A percentile compares a stretch with the other conserved stretches of the same genome.
These are phyloP conservation scores for Cryptosula pallasiana DNA, from an alignment of 2,888 invertebrate genomes.

Conservation along the genomic window DNA sequence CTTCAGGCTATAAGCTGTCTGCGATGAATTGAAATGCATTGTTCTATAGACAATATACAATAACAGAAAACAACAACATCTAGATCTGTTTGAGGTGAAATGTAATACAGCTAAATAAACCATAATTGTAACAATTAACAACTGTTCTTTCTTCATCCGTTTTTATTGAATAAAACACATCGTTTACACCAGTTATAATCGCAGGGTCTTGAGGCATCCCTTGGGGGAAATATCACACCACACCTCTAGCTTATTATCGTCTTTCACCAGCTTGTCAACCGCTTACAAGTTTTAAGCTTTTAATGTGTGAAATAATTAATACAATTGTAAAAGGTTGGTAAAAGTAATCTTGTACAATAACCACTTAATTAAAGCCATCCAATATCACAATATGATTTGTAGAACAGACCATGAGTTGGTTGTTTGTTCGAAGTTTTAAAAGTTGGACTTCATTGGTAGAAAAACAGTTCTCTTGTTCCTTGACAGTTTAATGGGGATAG, in stretches of 20 bases:
- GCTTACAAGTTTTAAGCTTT: not conserved
- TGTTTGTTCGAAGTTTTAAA: too few species aligned
- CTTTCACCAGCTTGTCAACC: not conserved
- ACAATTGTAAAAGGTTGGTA: not conserved
- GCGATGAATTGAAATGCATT: not conserved
- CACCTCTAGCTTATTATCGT: not conserved
- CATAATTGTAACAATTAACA: slow-evolving; percentile 20
- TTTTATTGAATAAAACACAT: not conserved
- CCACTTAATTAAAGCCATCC: too few species aligned
- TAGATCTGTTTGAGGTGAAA: slow-evolving; percentile 8
- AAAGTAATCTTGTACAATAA: too few species aligned
- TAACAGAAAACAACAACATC: not conserved
- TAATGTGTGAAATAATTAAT: not conserved
- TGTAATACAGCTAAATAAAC: not conserved
- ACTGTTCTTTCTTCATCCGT: not conserved
- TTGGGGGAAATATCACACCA: not conserved
- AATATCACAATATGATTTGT: too few species aligned
- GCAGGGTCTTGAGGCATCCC: not conserved
- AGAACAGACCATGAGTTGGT: too few species aligned
- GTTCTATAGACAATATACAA: not conserved
- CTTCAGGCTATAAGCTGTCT: not conserved
- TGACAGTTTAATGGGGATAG: too few species aligned
- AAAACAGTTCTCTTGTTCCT: too few species aligned
- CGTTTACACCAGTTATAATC: not conserved
- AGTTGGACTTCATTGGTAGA: too few species aligned